Evolutionary conservation across 2,113 vertebrate genomes (phyloP), one percentile per base, ranked within the genome.

Genomic region (Sigmodon hispidus): DNA sequence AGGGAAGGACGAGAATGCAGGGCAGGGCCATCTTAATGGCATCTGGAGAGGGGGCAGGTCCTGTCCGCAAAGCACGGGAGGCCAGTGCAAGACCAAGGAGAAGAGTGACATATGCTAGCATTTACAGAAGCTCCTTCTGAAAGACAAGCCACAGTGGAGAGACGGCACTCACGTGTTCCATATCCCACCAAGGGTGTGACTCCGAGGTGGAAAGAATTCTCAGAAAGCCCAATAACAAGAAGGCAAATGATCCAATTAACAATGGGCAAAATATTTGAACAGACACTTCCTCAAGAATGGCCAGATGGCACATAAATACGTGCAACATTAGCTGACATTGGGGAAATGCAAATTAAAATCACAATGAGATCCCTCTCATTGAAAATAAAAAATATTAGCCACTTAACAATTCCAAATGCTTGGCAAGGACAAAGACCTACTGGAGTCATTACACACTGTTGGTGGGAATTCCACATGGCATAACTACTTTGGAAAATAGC

Each of bases 301-400:
- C 36, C 26, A 24, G 52, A 61, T 90, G 86, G 73, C 13, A 63
- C 73, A 80, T 85, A 52, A 67, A 90, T 72, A 3, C 43, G 13
- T 1, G 7, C 61, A 70, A 72, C 31, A 4, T 93, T 65, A 52
- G 59, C 17, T 26, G 43, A 69, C 70, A 5, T 45, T 52, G 31
- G 90, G 76, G 81, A 77, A 80, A 92, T 80, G 57, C 29, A 45
- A 52, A 75, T 75, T 52, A 88, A 85, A 93, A 19, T 40, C 40
- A 52, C 45, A n/a, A 4, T 16, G 21, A 91, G 84, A 45, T 55
- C 50, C 19, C 34, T 29, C 5, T 75, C 26, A 8, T 24, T 31
- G 55, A 72, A 79, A 94, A 77, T 43, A 72, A 59, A n/a, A 87
- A 36, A 8, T 45, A 34, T 50, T 31, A 48, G 29, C 31, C 17